Conservation (phyloP, 2,888 invertebrate species). For the Anticlea derivata region DNA sequence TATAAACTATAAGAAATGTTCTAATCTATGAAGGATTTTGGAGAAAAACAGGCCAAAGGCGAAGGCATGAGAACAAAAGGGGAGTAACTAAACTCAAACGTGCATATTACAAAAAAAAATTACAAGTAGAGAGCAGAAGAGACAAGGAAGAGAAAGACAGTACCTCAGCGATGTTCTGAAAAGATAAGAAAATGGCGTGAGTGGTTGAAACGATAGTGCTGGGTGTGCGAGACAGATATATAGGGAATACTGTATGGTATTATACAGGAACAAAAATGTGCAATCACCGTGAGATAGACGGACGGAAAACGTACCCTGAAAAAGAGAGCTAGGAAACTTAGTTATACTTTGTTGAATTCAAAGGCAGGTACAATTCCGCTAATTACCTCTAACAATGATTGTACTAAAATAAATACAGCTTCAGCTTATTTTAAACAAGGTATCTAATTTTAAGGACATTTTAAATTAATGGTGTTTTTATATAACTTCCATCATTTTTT, state of each 20-base stretch:
- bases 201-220: slow-evolving; percentile 64
- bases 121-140: slow-evolving; percentile 64
- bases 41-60: slow-evolving; percentile 44
- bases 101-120: slow-evolving; percentile 61
- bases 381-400: no score
- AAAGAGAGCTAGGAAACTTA: no score
- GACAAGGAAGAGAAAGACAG: slow-evolving; percentile 73
- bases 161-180: slow-evolving; percentile 86
- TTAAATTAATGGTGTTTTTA: no score
- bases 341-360: no score
- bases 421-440: no score
- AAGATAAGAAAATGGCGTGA: slow-evolving; percentile 81
- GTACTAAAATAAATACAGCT: no score
- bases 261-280: background rate
- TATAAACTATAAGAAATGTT: slow-evolving; percentile 10
- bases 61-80: slow-evolving; percentile 43
- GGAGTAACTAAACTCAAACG: slow-evolving; percentile 47
- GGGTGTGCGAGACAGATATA: slow-evolving; percentile 49
- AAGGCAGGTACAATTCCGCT: no score
- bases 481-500: no score
- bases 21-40: slow-evolving; percentile 43
- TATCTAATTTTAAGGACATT: no score
- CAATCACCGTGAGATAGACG: background rate
- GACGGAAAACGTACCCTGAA: no score
- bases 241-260: slow-evolving; percentile 28